Conservation (phyloP, 2,888 invertebrate genomes). For the Drosophila putrida region DNA sequence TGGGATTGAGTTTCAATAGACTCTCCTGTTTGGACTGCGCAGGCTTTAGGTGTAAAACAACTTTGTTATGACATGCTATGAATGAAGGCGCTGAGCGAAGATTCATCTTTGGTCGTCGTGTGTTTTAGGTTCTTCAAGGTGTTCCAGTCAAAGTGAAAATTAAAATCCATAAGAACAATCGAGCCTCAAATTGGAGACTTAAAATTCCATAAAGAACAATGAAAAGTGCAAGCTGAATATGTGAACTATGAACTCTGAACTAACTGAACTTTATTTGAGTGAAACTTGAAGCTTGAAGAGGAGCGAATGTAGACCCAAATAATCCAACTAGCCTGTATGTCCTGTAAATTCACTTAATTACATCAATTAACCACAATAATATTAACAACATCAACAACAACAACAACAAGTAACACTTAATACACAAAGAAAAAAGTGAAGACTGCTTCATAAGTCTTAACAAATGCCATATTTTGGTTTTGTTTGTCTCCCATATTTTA, state of each 20-base stretch:
- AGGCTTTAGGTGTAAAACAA: neutral
- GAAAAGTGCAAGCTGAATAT: conserved; percentile 32
- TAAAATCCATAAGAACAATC: conserved; percentile 1
- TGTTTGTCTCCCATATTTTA: conserved; percentile 29
- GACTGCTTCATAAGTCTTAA: conserved; percentile 18
- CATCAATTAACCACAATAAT: conserved; percentile 33
- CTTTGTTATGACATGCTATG: neutral
- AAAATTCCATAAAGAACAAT: neutral
- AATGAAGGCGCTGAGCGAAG: neutral
- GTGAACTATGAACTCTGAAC: conserved; percentile 26
- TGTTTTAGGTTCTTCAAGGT: conserved; percentile 36
- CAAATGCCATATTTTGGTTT: conserved; percentile 15
- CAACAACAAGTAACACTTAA: conserved; percentile 36
- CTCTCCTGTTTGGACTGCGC: neutral
- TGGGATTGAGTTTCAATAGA: conserved; percentile 8
- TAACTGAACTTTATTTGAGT: conserved; percentile 19
- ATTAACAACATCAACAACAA: conserved; percentile 38
- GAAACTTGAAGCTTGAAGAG: conserved; percentile 11
- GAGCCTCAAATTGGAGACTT: neutral
- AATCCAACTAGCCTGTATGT: conserved; percentile 39
- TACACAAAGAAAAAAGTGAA: conserved; percentile 16
- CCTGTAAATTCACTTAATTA: conserved; percentile 37
- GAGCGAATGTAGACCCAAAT: conserved; percentile 17
- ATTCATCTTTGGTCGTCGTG: conserved; percentile 17
- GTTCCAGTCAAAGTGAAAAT: neutral